A percentile compares a stretch with the other conserved stretches of the same genome.
phyloP scores from a whole-genome alignment of 2,113 vertebrate species.

The Chaetorhynchus papuensis region DNA sequence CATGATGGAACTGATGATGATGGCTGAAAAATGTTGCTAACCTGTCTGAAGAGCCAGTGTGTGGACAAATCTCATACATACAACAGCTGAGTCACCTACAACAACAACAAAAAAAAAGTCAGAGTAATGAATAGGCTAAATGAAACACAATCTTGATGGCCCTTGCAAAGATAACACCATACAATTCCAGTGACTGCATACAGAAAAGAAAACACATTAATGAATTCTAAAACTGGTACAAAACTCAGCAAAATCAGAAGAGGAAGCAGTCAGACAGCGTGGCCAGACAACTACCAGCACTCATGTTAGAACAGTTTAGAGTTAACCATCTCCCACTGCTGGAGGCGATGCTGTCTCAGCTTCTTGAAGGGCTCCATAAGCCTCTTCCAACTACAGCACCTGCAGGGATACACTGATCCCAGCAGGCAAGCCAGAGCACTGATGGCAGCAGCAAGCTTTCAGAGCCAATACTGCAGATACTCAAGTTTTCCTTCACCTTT shows the following conservation, averaged over 20 bases:
- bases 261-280: not conserved
- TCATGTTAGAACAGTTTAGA: not conserved
- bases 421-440: not conserved
- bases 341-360: not conserved
- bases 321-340: not conserved
- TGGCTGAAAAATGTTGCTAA: not conserved
- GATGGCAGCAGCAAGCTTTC: not conserved
- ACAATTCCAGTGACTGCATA: not conserved
- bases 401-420: not conserved
- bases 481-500: not conserved
- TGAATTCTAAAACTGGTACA: not conserved
- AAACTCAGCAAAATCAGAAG: not conserved
- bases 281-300: not conserved
- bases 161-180: not conserved
- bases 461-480: not conserved
- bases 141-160: not conserved
- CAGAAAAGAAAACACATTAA: not conserved
- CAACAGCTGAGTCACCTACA: conserved; percentile 7
- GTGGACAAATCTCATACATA: conserved; percentile 25
- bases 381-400: not conserved
- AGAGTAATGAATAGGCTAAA: not conserved
- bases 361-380: not conserved
- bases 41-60: conserved; percentile 56
- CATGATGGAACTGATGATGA: not conserved
- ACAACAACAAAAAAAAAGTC: not conserved